phyloP scores from a whole-genome alignment of 1,140 invertebrate species.

The Eulimnadia texana region DNA sequence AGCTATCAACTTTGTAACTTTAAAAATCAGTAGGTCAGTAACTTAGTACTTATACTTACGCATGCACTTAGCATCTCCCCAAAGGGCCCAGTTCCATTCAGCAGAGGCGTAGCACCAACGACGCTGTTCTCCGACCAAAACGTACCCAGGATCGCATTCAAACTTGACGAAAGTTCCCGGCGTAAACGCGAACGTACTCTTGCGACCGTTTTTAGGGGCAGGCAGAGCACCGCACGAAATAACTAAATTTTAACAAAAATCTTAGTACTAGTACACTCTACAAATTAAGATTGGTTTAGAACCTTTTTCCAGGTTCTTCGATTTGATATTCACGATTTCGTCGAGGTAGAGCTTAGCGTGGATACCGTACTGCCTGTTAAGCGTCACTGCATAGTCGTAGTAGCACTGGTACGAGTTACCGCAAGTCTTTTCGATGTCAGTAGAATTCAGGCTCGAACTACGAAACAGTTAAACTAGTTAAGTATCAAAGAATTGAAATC shows the following conservation, averaged over 20 bases:
- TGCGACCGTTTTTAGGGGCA: constrained; percentile 76
- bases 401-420: constrained; percentile 68
- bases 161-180: constrained; percentile 77
- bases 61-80: constrained; percentile 64
- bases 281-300: too few species aligned
- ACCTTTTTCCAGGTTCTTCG: constrained; percentile 21
- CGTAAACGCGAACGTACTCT: constrained; percentile 76
- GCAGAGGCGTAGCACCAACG: constrained; percentile 59
- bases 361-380: constrained; percentile 67
- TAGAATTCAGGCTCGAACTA: constrained; percentile 40
- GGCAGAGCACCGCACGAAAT: constrained; percentile 72
- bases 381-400: constrained; percentile 72
- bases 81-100: constrained; percentile 63
- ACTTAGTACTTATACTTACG: constrained; percentile 71
- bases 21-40: too few species aligned
- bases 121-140: constrained; percentile 67
- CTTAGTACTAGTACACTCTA: too few species aligned
- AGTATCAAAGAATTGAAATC: neutral
- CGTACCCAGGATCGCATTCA: constrained; percentile 77
- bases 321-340: constrained; percentile 41
- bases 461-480: constrained; percentile 17
- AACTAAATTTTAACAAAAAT: too few species aligned
- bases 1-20: too few species aligned
- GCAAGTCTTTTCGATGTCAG: constrained; percentile 51
- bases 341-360: constrained; percentile 67